Base-by-base conservation (phyloP, 2,888 invertebrate genomes). In the Dicranocentrus wangi region DNA sequence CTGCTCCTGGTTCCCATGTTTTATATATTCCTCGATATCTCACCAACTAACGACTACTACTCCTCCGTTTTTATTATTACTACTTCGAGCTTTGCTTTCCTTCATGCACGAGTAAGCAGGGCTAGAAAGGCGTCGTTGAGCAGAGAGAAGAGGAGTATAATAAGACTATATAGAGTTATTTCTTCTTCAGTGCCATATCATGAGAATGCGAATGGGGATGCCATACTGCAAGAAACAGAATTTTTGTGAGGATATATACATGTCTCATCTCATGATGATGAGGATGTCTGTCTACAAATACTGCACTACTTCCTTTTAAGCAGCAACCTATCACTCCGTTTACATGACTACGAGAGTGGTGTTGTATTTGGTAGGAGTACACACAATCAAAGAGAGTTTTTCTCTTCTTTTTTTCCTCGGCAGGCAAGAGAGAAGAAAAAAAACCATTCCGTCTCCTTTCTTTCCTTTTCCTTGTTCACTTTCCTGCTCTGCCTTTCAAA, bases 21-120 rank as follows among this genome's bases (percentile, higher is more conserved):
- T 25, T 25, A 55, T 19, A 58, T 19, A 19, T 13, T 17, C 21
- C 13, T 21, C 13, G 21, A 2, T 55, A 55, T 13, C 21, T 21
- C 19, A 55, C n/a, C n/a, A n/a, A n/a, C n/a, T n/a, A n/a, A n/a
- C n/a, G n/a, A n/a, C n/a, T n/a, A n/a, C n/a, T n/a, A n/a, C n/a
- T 5, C 47, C 47, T 55, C 47, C 47, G 28, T 47, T n/a, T 58
- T 42, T 69, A 39, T 23, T 69, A 32, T 32, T 42, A 10, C 32
- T 39, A 58, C 28, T 32, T 32, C 32, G 10, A n/a, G n/a, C 71
- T 39, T 53, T 21, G 39, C 75, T 78, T 66, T 60, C 66, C 68
- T 80, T 80, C 79, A 80, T 80, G 79, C 79, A 80, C 79, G 79
- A 80, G 79, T 72, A 80, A 68, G 51, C 79, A 61, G 23, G 51